Percentiles rank a stretch among this genome's conserved stretches.
Conservation (phyloP, 37 sponge, comb jelly and placozoan species). For the Halichondria panicea region DNA sequence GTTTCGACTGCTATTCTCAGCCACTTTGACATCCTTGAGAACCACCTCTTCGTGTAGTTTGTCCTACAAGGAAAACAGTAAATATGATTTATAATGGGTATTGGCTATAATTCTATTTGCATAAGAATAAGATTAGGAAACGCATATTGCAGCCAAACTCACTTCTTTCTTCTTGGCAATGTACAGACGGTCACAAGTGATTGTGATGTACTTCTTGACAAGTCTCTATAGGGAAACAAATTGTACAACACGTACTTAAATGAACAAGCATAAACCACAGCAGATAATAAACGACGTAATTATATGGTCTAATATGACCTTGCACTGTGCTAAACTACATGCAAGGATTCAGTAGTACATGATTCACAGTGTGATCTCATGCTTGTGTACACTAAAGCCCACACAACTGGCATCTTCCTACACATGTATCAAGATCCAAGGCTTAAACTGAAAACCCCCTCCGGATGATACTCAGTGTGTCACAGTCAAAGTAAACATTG, state of each 20-base stretch:
- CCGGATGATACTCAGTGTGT: no score
- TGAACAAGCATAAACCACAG: constrained; percentile 4
- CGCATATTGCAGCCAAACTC: background rate
- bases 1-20: constrained; percentile 85
- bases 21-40: constrained; percentile 78
- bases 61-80: constrained; percentile 36
- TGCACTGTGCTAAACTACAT: no score
- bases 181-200: constrained; percentile 26
- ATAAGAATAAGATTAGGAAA: background rate
- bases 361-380: no score
- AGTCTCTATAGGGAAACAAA: constrained; percentile 20
- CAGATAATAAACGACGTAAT: background rate
- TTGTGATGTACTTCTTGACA: constrained; percentile 37
- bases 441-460: no score
- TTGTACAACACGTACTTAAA: constrained; percentile 4
- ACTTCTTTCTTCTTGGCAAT: constrained; percentile 36
- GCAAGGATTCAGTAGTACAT: no score
- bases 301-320: no score
- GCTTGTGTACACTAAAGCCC: no score
- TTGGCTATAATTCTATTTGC: background rate
- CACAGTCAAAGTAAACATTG: no score
- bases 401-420: no score
- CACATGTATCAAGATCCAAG: no score
- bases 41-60: constrained; percentile 52
- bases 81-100: background rate